Evolutionary conservation across 1,140 invertebrate genomes (phyloP).

Genomic region (Sycophaga agraensis): DNA sequence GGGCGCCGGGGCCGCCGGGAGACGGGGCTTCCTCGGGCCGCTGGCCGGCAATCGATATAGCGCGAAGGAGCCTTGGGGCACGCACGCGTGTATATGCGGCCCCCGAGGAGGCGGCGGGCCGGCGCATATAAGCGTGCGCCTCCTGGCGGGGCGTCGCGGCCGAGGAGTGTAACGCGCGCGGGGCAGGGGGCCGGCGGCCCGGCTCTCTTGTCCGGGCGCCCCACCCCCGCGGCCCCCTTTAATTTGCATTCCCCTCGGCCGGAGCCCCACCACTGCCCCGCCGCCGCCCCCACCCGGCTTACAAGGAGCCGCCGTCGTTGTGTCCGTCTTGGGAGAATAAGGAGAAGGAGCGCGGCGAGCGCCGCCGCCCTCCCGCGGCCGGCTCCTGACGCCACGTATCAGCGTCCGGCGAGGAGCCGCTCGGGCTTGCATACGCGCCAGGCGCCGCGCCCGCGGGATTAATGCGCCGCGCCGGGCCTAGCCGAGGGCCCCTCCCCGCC

Average conservation of each 20-base stretch:
- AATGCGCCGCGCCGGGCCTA: too few species aligned
- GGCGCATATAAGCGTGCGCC: constrained; percentile 52
- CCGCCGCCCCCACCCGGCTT: constrained; percentile 2
- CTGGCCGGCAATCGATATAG: constrained; percentile 55
- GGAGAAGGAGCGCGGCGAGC: neutral
- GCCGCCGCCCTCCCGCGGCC: too few species aligned
- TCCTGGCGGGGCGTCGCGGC: too few species aligned
- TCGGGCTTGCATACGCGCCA: constrained; percentile 19
- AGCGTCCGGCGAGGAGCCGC: constrained; percentile 15
- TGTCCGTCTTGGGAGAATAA: constrained; percentile 48
- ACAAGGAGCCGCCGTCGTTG: constrained; percentile 5
- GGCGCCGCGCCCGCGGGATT: neutral
- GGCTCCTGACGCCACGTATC: constrained; percentile 15
- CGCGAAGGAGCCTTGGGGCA: too few species aligned
- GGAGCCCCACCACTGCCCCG: constrained; percentile 32
- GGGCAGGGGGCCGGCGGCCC: too few species aligned
- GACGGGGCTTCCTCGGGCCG: constrained; percentile 32
- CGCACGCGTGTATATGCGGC: neutral
- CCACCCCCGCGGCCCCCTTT: constrained; percentile 47
- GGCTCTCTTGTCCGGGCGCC: constrained; percentile 36
- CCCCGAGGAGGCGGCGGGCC: too few species aligned
- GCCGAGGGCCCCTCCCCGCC: too few species aligned
- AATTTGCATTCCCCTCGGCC: constrained; percentile 58
- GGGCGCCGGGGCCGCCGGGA: too few species aligned
- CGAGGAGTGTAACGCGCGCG: too few species aligned